These are phyloP conservation scores for Myopa tessellatipennis DNA, from an alignment of 2,888 invertebrate genomes.

Conservation along the genomic window DNA sequence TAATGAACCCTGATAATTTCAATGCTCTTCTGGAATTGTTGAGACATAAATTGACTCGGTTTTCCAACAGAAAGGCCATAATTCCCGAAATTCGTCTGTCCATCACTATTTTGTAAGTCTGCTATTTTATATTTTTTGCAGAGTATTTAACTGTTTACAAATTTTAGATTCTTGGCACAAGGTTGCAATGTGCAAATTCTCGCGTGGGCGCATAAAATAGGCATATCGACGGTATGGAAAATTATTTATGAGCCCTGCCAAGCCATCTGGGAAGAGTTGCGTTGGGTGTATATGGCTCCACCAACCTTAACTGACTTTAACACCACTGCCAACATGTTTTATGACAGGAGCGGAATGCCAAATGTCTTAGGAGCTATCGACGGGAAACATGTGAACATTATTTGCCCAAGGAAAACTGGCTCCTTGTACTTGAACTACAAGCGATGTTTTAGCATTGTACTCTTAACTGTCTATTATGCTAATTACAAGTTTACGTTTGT, in stretches of 20 bases:
- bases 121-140: too few species aligned
- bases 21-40: too few species aligned
- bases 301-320: neutral
- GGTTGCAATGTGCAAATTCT: conserved; percentile 7
- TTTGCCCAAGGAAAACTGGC: conserved; percentile 35
- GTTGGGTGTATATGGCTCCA: neutral
- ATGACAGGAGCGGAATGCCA: conserved; percentile 29
- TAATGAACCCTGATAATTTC: too few species aligned
- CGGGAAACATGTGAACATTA: conserved; percentile 39
- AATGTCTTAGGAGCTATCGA: conserved; percentile 36
- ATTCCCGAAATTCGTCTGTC: too few species aligned
- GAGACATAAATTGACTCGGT: too few species aligned
- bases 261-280: conserved; percentile 16
- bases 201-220: conserved; percentile 4
- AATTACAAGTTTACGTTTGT: too few species aligned
- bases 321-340: neutral
- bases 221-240: conserved; percentile 8
- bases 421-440: conserved; percentile 42
- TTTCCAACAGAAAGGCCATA: too few species aligned
- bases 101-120: too few species aligned
- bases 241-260: conserved; percentile 23
- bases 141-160: too few species aligned
- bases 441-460: conserved; percentile 31
- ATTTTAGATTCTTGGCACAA: too few species aligned
- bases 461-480: too few species aligned